A percentile compares a stretch with the other conserved stretches of the same genome.
These are phyloP conservation scores for Rousettus leschenaultii DNA, from an alignment of 2,113 vertebrate species.

Conservation along the genomic window DNA sequence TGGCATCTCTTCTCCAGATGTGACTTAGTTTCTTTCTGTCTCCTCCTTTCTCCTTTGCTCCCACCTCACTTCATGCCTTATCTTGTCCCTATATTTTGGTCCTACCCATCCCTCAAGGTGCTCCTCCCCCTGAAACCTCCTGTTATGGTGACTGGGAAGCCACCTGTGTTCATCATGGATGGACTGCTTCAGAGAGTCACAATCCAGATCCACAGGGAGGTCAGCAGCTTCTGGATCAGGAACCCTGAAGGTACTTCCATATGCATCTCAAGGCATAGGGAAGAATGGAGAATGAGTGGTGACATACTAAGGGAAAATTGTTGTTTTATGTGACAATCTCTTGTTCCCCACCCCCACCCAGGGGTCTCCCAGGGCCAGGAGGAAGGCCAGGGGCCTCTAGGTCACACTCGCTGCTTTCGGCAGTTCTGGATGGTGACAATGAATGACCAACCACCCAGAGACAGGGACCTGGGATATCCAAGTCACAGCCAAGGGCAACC, in stretches of 20 bases:
- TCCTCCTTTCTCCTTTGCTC: not conserved
- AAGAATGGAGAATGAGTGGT: not conserved
- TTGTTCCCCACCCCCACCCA: not conserved
- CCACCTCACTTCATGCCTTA: not conserved
- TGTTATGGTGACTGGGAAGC: not conserved
- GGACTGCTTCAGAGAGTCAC: conserved; percentile 80
- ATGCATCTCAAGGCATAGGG: not conserved
- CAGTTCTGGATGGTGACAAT: conserved; percentile 85
- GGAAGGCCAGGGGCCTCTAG: conserved; percentile 70
- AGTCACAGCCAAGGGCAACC: conserved; percentile 73
- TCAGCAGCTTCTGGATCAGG: conserved; percentile 80
- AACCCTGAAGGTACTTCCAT: conserved; percentile 82
- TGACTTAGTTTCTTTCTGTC: not conserved
- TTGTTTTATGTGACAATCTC: not conserved
- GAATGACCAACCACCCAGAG: conserved; percentile 77
- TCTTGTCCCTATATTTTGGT: not conserved
- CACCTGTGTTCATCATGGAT: conserved; percentile 84
- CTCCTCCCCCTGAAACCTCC: conserved; percentile 84
- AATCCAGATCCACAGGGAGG: conserved; percentile 81
- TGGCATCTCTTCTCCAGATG: not conserved
- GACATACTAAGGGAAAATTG: too few species aligned
- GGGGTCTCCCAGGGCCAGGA: conserved; percentile 60
- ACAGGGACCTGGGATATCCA: conserved; percentile 84
- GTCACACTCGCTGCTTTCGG: conserved; percentile 72
- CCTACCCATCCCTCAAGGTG: conserved; percentile 78